Base-by-base conservation (phyloP, 2,888 invertebrate species). In the Lagria hirta region DNA sequence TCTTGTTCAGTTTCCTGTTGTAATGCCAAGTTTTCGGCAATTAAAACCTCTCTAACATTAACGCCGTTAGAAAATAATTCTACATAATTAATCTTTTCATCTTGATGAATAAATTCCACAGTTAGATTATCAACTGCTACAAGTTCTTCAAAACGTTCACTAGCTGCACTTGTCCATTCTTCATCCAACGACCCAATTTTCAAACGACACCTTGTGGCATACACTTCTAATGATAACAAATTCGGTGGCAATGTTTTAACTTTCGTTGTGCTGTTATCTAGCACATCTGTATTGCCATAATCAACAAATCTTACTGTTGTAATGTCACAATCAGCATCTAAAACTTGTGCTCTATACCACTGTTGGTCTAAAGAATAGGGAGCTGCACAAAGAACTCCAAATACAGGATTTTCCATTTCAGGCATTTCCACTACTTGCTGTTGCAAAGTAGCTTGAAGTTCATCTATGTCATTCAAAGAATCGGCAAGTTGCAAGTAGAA, bases 311-410 rank as follows among this genome's bases (percentile, higher is more conserved):
- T 78, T 1, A 88, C 81, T 0, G 86, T 86, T 5, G 83, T 86
- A 21, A 87, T 82, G 49, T 88, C 87, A 3, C 79, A 75, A 49
- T 85, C 84, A 0, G 85, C 79, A 64, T 90, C 91, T 22, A 94
- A 79, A 4, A 97, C 84, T 63, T 83, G 83, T 0, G 94, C 96
- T 43, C 97, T 79, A 69, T 97, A 97, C 96, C 97, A 98, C 50
- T 81, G 79, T 22, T 86, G 84, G 64, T 96, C 92, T 1, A 81
- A 83, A 0, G 83, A 80, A 67, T 90, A 95, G 60, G 86, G 83
- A 0, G 94, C 93, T 29, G 83, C 75, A 56, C 88, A 88, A 0
- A 82, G 61, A 0, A 80, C 77, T 4, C 83, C 83, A 40, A 80
- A 73, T 27, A 80, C 79, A 1, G 79, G 75, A 36, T 68, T 78